Conservation (phyloP, 2,888 invertebrate genomes). For the Cephalotes varians region DNA sequence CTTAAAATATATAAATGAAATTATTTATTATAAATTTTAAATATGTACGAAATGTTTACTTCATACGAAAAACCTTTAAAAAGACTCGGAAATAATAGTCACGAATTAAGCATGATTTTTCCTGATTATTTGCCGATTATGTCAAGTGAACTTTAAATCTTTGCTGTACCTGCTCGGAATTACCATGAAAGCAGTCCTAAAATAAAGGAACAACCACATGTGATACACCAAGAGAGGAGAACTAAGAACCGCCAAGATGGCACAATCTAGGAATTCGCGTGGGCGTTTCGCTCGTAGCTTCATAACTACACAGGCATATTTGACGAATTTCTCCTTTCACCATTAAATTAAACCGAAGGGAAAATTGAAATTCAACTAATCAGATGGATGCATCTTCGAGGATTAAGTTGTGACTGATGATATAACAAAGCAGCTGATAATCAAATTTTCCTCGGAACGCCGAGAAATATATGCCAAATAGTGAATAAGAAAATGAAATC, state of each 20-base stretch:
- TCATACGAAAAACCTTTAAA: not conserved
- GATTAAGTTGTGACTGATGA: not conserved
- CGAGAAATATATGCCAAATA: not conserved
- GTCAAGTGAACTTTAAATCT: conserved; percentile 11
- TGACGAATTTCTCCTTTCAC: conserved; percentile 75
- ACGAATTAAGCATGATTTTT: not conserved
- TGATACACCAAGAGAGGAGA: conserved; percentile 24
- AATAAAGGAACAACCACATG: conserved; percentile 22
- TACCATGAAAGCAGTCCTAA: not conserved
- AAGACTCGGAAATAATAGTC: not conserved
- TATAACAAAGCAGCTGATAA: not conserved
- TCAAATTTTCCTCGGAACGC: not conserved
- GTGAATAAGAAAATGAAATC: not conserved
- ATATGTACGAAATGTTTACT: not conserved
- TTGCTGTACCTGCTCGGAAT: not conserved
- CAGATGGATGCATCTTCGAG: not conserved
- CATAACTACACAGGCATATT: conserved; percentile 24
- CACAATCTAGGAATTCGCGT: conserved; percentile 76
- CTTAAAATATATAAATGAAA: not conserved
- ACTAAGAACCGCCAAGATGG: conserved; percentile 15
- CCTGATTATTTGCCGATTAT: not conserved
- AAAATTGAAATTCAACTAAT: conserved; percentile 60
- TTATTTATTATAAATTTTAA: conserved; percentile 2
- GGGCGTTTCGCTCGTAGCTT: conserved; percentile 71
- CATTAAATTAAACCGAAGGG: conserved; percentile 39